Percentiles rank a stretch among this genome's conserved stretches.
phyloP scores from a whole-genome alignment of 2,797 vertebrate species.

The Mus spretus region DNA sequence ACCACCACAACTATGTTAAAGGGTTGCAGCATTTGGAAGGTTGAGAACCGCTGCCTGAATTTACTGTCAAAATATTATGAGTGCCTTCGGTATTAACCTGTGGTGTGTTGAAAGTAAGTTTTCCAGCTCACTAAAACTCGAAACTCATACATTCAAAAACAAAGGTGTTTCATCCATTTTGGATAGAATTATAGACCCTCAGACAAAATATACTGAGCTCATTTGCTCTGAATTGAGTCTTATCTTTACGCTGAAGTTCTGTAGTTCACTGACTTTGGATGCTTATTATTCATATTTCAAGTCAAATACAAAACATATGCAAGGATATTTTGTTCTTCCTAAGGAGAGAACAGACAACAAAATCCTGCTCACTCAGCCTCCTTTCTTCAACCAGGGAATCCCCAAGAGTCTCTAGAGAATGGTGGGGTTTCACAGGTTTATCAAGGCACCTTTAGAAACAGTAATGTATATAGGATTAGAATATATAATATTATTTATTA shows the following conservation, averaged over 20 bases:
- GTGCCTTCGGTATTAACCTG: background rate
- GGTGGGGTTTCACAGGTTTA: background rate
- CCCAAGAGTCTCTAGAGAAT: background rate
- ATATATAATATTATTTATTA: background rate
- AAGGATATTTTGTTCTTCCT: background rate
- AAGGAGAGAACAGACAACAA: background rate
- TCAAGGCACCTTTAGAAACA: background rate
- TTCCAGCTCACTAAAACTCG: slow-evolving; percentile 14
- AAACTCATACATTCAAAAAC: background rate
- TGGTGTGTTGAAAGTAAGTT: background rate
- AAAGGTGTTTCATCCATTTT: slow-evolving; percentile 27
- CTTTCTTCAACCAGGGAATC: background rate
- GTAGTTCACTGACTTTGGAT: background rate
- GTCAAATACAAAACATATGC: background rate
- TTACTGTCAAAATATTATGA: background rate
- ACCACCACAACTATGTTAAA: background rate
- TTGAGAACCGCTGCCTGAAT: background rate
- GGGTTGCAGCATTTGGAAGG: background rate
- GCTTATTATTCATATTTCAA: background rate
- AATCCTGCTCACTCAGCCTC: background rate
- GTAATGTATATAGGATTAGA: background rate
- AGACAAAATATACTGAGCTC: background rate
- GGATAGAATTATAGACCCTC: slow-evolving; percentile 3
- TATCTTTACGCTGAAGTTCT: background rate
- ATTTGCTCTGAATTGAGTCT: slow-evolving; percentile 1